Evolutionary conservation across 2,797 vertebrate species (phyloP), one percentile per base, ranked within the genome.

Genomic region (Choloepus didactylus): DNA sequence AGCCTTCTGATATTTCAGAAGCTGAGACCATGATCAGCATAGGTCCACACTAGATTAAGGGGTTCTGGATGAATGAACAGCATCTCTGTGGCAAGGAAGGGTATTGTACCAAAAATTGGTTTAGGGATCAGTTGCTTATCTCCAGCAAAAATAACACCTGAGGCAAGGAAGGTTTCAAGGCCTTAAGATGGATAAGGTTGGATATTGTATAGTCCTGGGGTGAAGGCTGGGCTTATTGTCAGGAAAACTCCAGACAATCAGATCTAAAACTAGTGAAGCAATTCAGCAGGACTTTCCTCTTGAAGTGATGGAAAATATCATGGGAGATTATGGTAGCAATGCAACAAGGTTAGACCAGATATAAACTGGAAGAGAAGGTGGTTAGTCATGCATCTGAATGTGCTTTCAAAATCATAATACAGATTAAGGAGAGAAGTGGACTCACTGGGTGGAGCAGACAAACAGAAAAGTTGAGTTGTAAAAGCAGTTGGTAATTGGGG

Each of bases 1-100:
- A 6, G 73, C 93, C 87, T 66, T 7, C 41, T 90, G 38, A 41
- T 88, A 82, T 81, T 96, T 92, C 49, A 97, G 41, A 92, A 92
- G 59, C 21, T 73, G n/a, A n/a, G n/a, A 23, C 31, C 56, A 67
- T 67, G 70, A 23, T 46, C 23, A 60, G 54, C 29, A 85, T 15
- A 60, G 14, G 16, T 77, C 2, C 49, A 94, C 29, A 60, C 38
- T 76, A 85, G 49, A 73, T 77, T 84, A 94, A 75, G 70, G 27
- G 86, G 59, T 75, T 41, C 12, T 91, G 10, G 4, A 77, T 89
- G 21, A 89, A 66, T 93, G 31, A 81, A 64, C 41, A 73, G 10
- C 44, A 66, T 38, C n/a, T 91, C 51, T 87, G 86, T 85, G 38
- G 59, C 66, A n/a, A n/a, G n/a, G n/a, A 90, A 96, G 85, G 19